phyloP scores from a whole-genome alignment of 2,888 invertebrate genomes.

The Callosobruchus maculatus region DNA sequence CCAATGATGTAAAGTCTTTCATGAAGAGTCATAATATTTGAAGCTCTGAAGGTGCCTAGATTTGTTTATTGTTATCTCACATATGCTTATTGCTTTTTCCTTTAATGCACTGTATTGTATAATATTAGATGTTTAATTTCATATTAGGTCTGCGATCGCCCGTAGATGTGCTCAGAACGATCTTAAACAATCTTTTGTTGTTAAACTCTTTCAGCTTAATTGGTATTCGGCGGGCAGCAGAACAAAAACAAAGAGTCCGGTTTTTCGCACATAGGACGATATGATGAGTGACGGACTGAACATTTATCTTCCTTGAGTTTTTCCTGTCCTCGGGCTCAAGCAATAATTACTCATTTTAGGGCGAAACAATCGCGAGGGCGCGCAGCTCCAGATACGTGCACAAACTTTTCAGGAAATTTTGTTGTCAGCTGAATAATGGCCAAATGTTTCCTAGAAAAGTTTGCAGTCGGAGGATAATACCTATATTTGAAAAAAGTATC shows the following conservation, averaged over 20 bases:
- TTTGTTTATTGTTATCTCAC: too few relatives aligned
- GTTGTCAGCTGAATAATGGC: neutral
- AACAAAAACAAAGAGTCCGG: neutral
- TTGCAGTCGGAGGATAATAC: neutral
- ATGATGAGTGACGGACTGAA: neutral
- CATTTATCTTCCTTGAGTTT: neutral
- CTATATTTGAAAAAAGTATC: neutral
- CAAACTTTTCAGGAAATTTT: neutral
- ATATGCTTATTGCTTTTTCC: too few relatives aligned
- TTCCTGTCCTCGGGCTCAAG: neutral
- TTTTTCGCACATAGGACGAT: neutral
- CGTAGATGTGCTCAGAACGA: too few relatives aligned
- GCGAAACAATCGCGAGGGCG: neutral
- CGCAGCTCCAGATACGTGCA: neutral
- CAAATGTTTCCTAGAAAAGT: neutral
- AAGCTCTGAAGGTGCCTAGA: too few relatives aligned
- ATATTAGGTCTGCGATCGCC: too few relatives aligned
- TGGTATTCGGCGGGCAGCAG: neutral
- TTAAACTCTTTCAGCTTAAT: neutral
- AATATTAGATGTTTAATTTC: neutral
- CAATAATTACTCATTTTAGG: neutral
- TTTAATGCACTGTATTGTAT: too few relatives aligned
- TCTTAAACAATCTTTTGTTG: neutral
- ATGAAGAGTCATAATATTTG: too few relatives aligned
- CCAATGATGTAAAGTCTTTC: too few relatives aligned